A percentile compares a stretch with the other conserved stretches of the same genome.
Conservation (phyloP, 2,888 invertebrate genomes). For the Junonia oenone region DNA sequence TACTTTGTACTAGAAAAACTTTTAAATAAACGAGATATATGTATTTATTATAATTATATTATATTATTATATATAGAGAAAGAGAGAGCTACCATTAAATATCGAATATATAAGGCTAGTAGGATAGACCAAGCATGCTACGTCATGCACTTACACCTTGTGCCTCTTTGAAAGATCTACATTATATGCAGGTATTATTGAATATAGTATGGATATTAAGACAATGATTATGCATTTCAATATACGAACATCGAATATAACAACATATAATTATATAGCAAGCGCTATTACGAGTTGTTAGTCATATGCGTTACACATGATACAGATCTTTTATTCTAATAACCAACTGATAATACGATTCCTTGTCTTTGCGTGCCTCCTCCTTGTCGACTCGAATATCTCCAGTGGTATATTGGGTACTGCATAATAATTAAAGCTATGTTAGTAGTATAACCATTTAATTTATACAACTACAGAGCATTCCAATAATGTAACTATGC, state of each 20-base stretch:
- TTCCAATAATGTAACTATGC: constrained; percentile 6
- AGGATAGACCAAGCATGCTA: constrained; percentile 60
- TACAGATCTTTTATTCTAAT: constrained; percentile 69
- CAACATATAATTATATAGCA: constrained; percentile 46
- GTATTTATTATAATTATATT: constrained; percentile 32
- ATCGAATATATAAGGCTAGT: constrained; percentile 37
- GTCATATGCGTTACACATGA: constrained; percentile 38
- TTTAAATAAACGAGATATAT: constrained; percentile 28
- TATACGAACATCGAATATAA: constrained; percentile 28
- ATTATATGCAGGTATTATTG: constrained; percentile 40
- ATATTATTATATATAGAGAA: background rate
- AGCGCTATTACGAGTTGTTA: constrained; percentile 64
- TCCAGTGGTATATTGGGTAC: constrained; percentile 80
- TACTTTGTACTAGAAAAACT: constrained; percentile 60
- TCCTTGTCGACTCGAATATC: constrained; percentile 77
- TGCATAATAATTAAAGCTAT: constrained; percentile 75
- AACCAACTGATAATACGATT: constrained; percentile 80
- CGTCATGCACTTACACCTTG: constrained; percentile 50
- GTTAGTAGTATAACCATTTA: constrained; percentile 54
- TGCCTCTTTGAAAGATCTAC: constrained; percentile 43
- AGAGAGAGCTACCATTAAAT: constrained; percentile 48
- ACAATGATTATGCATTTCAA: constrained; percentile 4
- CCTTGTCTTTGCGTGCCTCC: constrained; percentile 77
- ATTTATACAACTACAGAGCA: constrained; percentile 20
- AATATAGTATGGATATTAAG: constrained; percentile 44